Base-by-base conservation (phyloP, 1,140 invertebrate species). In the Hyphantria cunea region DNA sequence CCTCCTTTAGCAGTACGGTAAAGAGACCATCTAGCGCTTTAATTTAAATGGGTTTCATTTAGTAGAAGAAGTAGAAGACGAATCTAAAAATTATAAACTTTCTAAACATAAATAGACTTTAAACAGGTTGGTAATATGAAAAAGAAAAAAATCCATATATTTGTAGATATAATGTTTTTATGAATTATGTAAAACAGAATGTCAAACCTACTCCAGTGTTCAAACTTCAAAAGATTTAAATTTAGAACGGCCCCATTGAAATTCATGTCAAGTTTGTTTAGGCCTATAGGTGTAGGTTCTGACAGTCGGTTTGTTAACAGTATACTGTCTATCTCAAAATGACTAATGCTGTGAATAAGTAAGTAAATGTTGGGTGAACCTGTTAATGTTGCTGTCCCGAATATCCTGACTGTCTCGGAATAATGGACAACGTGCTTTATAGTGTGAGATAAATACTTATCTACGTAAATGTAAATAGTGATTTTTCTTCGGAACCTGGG, bases 221-320 rank as follows among this genome's bases (percentile, higher is more conserved):
- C n/a, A 59, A 17, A 60, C 48, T 33, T 48, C 33, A 31, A 17
- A 48, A 17, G 11, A 48, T 42, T 50, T 33, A 48, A 58, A 58
- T 59, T 59, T 50, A 15, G 17, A 44, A 15, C 25, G 12, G 10
- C 56, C 52, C 55, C 42, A 72, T 77, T 74, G 69, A 55, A 48
- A 78, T 72, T 74, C 71, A 52, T n/a, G 48, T 50, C 45, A 13
- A 65, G 73, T 76, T 74, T 78, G 55, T 70, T 78, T 72, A 74
- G 69, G 71, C 66, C 59, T 60, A 9, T 62, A 47, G 41, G 59
- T 54, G 56, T 33, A 59, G 52, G 63, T 67, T 65, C 48, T 48
- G 66, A 64, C 66, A 67, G 62, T 58, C 41, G 63, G 65, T 69
- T 55, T 53, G 52, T 58, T 48, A 61, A 66, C 63, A 56, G 37